Evolutionary conservation across 2,797 vertebrate species (phyloP), one percentile per base, ranked within the genome.

Genomic region (Platalea minor): DNA sequence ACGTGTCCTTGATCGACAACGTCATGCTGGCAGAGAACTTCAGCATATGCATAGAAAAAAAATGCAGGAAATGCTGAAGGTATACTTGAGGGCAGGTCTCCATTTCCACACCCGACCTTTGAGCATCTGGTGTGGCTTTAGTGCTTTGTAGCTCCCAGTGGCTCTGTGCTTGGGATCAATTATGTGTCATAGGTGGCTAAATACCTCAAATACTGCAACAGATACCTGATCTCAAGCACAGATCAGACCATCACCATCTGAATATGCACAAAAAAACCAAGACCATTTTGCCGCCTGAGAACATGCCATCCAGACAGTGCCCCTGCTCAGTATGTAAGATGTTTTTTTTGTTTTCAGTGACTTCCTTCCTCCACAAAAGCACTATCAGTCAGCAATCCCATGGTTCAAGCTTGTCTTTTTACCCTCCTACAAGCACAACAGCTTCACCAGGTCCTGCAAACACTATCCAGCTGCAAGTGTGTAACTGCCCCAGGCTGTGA

Each of bases 101-200:
- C 0, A 1, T 67, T 91, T 74, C 75, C 45, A 74, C 14, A 26
- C 15, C 37, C 0, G 70, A 95, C 88, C 95, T 96, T 93, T 93
- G 94, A 93, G 60, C 77, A 2, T 37, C 61, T 72, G 73, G 54
- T 37, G 83, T 70, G 76, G 65, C 25, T 95, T 90, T 86, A 78
- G 18, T 85, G 79, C 75, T 91, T 67, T 18, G 14, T 18, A 77
- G 12, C n/a, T 93, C 35, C 23, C 56, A 31, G 39, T 29, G 16
- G 11, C 57, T 75, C 37, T 17, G 23, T 0, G 1, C 26, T 68
- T 64, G 37, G 9, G 35, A 91, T 86, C 64, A 77, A 67, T 10
- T 46, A 65, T 9, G 26, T 59, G 43, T 69, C 63, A 79, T 1
- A 57, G 10, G 41, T 69, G 41, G n/a, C 54, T 69, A 29, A 75